Evolutionary conservation across 2,888 invertebrate genomes (phyloP).

Genomic region (Tetanocera ferruginea): DNA sequence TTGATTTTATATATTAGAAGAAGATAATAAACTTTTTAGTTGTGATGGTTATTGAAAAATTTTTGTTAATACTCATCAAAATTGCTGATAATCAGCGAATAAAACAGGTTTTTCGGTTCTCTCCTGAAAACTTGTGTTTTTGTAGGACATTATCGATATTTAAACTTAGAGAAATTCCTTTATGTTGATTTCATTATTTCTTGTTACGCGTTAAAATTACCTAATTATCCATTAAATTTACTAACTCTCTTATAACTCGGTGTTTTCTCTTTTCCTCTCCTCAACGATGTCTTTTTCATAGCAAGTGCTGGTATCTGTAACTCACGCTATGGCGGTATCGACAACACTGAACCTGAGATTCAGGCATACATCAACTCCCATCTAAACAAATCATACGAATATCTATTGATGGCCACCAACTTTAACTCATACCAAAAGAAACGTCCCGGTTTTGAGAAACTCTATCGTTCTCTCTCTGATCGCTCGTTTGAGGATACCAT

Average conservation of each 20-base stretch:
- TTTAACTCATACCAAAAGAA: slow-evolving; percentile 84
- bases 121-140: too few relatives aligned
- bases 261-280: not conserved
- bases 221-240: not conserved
- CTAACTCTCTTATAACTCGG: not conserved
- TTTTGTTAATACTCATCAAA: too few relatives aligned
- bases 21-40: too few relatives aligned
- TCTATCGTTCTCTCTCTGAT: slow-evolving; percentile 82
- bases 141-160: too few relatives aligned
- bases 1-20: too few relatives aligned
- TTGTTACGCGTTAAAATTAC: not conserved
- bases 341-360: slow-evolving; percentile 57
- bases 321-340: slow-evolving; percentile 60
- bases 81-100: too few relatives aligned
- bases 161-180: too few relatives aligned
- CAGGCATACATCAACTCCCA: slow-evolving; percentile 73
- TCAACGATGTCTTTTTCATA: not conserved
- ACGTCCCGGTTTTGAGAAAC: slow-evolving; percentile 81
- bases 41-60: too few relatives aligned
- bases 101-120: too few relatives aligned
- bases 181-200: not conserved
- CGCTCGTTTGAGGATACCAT: slow-evolving; percentile 81
- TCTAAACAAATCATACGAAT: slow-evolving; percentile 81
- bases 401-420: slow-evolving; percentile 80
- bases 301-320: slow-evolving; percentile 54